These are phyloP conservation scores for Diachasmimorpha longicaudata DNA, from an alignment of 1,140 invertebrate genomes.

Conservation along the genomic window DNA sequence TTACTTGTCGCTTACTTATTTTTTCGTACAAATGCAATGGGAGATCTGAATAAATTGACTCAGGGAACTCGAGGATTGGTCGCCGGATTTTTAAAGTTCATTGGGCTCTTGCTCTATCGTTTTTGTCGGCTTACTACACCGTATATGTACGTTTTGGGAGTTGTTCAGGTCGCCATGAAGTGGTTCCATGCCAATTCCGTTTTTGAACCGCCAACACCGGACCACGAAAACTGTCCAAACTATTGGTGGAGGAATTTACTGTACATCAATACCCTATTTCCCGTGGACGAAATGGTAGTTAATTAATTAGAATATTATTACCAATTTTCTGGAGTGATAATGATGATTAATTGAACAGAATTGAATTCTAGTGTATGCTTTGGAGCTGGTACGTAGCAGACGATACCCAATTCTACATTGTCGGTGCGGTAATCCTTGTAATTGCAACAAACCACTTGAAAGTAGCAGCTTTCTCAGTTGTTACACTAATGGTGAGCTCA, in stretches of 20 bases:
- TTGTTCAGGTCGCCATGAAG: constrained; percentile 81
- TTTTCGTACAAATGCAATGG: constrained; percentile 80
- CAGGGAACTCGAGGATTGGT: constrained; percentile 74
- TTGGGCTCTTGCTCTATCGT: constrained; percentile 80
- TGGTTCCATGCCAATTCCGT: constrained; percentile 82
- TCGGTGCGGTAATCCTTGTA: constrained; percentile 79
- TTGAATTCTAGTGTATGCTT: constrained; percentile 76
- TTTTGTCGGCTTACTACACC: constrained; percentile 81
- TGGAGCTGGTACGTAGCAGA: constrained; percentile 91
- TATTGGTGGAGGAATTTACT: constrained; percentile 88
- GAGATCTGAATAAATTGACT: constrained; percentile 76
- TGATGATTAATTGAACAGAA: constrained; percentile 7
- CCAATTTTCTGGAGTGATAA: no score
- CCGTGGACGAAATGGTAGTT: constrained; percentile 83
- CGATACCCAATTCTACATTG: constrained; percentile 83
- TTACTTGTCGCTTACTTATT: constrained; percentile 84
- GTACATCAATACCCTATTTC: constrained; percentile 84
- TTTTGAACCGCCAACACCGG: constrained; percentile 80
- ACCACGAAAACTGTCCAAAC: constrained; percentile 80
- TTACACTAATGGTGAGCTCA: constrained; percentile 74
- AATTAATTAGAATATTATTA: neutral
- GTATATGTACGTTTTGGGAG: constrained; percentile 82
- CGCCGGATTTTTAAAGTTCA: constrained; percentile 74
- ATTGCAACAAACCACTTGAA: constrained; percentile 79
- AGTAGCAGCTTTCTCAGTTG: constrained; percentile 68